phyloP scores from a whole-genome alignment of 2,888 invertebrate species.

The Spilarctia lutea region DNA sequence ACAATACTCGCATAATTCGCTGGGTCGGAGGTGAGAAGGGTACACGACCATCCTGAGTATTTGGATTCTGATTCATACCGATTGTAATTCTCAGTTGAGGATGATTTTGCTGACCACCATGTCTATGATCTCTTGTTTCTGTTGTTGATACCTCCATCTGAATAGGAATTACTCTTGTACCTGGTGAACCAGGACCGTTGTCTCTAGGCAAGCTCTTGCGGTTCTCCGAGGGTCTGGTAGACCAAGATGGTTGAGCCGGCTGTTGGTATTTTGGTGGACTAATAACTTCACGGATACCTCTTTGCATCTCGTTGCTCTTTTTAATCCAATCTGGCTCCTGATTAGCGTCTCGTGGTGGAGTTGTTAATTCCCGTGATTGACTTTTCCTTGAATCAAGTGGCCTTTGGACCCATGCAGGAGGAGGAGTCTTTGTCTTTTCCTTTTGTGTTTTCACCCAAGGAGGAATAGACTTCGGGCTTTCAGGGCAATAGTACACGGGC shows the following conservation, averaged over 20 bases:
- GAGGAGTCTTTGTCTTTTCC: slow-evolving; percentile 83
- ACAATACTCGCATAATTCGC: slow-evolving; percentile 83
- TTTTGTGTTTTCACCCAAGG: slow-evolving; percentile 83
- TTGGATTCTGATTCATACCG: slow-evolving; percentile 74
- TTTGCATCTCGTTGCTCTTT: slow-evolving; percentile 79
- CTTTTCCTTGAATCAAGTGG: slow-evolving; percentile 77
- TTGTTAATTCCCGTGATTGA: slow-evolving; percentile 72
- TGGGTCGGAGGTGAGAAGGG: slow-evolving; percentile 82
- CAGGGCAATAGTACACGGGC: slow-evolving; percentile 80
- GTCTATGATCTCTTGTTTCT: slow-evolving; percentile 70
- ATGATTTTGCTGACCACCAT: slow-evolving; percentile 66
- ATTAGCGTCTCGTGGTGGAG: slow-evolving; percentile 76
- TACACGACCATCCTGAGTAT: slow-evolving; percentile 51
- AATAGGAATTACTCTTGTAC: slow-evolving; percentile 88
- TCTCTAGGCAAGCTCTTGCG: slow-evolving; percentile 80
- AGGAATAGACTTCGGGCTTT: slow-evolving; percentile 80
- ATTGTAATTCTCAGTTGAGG: slow-evolving; percentile 82
- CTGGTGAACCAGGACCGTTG: slow-evolving; percentile 62
- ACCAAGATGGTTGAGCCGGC: slow-evolving; percentile 78
- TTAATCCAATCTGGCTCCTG: slow-evolving; percentile 81
- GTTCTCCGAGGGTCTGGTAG: slow-evolving; percentile 79
- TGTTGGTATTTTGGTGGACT: slow-evolving; percentile 82
- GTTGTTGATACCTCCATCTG: slow-evolving; percentile 87
- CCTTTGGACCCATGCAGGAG: slow-evolving; percentile 79
- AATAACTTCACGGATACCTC: slow-evolving; percentile 72